Evolutionary conservation across 2,888 invertebrate species (phyloP), one percentile per base, ranked within the genome.

Genomic region (Cotesia congregata): DNA sequence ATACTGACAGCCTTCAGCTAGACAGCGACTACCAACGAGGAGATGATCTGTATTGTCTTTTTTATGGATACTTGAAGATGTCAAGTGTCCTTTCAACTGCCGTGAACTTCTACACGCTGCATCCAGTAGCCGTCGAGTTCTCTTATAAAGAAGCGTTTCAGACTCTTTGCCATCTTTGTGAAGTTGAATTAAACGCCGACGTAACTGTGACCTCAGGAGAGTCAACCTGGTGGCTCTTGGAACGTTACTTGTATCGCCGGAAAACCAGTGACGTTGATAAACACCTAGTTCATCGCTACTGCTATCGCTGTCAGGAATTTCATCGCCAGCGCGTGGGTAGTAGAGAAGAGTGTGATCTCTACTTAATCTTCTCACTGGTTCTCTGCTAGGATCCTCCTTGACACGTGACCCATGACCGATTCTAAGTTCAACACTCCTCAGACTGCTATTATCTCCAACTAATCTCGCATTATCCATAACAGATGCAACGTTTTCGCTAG

Each of bases 171-270:
- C 89, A 67, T 87, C 86, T 67, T 85, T 86, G 76, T 87, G 87
- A 12, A 90, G 82, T 75, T 92, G 92, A 20, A 89, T 88, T 73
- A 91, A 89, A 82, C 91, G 90, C 38, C 92, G 87, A 7, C 92
- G 89, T 39, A 92, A 81, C 80, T 91, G 91, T 5, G 88, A 87
- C 3, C 88, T 86, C 7, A 90, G 74, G 72, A 88, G 89, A 1
- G 88, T 85, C 6, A 90, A 82, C 17, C 90, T 84, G 9, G 86
- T 84, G 1, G 90, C 86, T 50, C 90, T 84, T 12, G 85, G 81
- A 12, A 86, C 81, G 62, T 79, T 75, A 3, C 77, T 85, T 40
- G 83, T 78, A 20, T 88, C 90, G 1, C 87, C 86, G 6, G 86
- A 82, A 78, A 90, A 90, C 90, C 90, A 90, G 76, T 90, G 90